Evolutionary conservation across 2,797 vertebrate species (phyloP).

Genomic region (Phrynocephalus guinanensis): DNA sequence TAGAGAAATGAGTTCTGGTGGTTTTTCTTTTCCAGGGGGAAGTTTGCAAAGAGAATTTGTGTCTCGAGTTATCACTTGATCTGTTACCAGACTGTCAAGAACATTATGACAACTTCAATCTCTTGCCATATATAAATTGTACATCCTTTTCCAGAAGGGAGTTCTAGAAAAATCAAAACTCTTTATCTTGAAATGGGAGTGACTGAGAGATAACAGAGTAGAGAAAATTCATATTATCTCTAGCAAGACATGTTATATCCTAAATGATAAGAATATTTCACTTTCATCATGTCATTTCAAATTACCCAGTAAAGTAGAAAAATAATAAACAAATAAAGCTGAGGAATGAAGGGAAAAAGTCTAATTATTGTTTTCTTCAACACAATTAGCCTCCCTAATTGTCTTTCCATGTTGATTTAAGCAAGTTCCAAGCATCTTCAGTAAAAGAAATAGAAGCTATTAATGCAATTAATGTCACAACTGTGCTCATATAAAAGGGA

Average conservation of each 20-base stretch:
- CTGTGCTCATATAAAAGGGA: conserved; percentile 42
- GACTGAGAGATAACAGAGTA: conserved; percentile 30
- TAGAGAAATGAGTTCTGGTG: conserved; percentile 44
- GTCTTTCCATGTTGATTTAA: conserved; percentile 53
- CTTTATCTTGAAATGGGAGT: conserved; percentile 20
- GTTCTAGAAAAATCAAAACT: conserved; percentile 47
- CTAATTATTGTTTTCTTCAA: conserved; percentile 64
- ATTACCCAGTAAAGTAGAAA: conserved; percentile 46
- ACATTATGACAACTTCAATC: conserved; percentile 37
- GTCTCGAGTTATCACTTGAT: conserved; percentile 44
- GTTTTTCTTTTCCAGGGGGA: conserved; percentile 39
- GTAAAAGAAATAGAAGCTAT: conserved; percentile 51
- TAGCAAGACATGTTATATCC: not conserved
- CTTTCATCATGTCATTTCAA: conserved; percentile 11
- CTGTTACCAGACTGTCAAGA: conserved; percentile 52
- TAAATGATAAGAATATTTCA: conserved; percentile 37
- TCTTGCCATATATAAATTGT: conserved; percentile 44
- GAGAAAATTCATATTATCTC: conserved; percentile 6
- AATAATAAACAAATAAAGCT: conserved; percentile 46
- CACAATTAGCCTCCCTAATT: conserved; percentile 59
- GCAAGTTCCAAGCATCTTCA: conserved; percentile 47
- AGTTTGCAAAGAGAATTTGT: conserved; percentile 35
- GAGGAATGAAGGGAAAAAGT: conserved; percentile 35
- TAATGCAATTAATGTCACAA: conserved; percentile 55
- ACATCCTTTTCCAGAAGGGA: conserved; percentile 40